phyloP scores from a whole-genome alignment of 2,888 invertebrate genomes.

The Watsonalla binaria region DNA sequence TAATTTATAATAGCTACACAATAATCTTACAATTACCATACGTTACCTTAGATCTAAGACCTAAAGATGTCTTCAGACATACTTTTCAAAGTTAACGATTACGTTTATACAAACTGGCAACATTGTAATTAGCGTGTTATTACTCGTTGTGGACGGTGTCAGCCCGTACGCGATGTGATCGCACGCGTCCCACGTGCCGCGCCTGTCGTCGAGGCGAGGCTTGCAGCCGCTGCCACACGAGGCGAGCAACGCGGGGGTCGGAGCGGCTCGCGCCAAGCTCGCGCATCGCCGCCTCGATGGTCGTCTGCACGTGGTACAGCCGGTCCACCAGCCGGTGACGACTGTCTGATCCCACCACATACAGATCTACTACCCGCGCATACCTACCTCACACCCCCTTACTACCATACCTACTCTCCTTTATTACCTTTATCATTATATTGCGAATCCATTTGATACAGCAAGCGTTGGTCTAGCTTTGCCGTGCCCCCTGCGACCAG shows the following conservation, averaged over 20 bases:
- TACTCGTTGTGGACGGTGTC: neutral
- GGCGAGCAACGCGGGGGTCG: conserved; percentile 41
- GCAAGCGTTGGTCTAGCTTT: too few relatives aligned
- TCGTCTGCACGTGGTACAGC: conserved; percentile 46
- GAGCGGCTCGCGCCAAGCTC: conserved; percentile 38
- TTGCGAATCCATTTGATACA: too few relatives aligned
- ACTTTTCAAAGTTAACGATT: too few relatives aligned
- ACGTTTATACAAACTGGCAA: too few relatives aligned
- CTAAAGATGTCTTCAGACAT: too few relatives aligned
- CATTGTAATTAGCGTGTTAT: too few relatives aligned
- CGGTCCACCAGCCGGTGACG: conserved; percentile 57
- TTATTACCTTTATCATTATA: too few relatives aligned
- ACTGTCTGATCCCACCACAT: conserved; percentile 60
- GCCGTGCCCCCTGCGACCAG: too few relatives aligned
- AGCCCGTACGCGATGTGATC: neutral
- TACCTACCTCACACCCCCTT: neutral
- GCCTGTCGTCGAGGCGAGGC: neutral
- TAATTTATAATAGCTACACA: too few relatives aligned
- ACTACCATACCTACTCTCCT: neutral
- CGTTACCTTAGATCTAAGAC: too few relatives aligned
- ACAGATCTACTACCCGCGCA: conserved; percentile 27
- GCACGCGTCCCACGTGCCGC: neutral
- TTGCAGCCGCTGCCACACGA: conserved; percentile 25
- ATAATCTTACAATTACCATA: too few relatives aligned
- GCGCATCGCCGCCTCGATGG: conserved; percentile 32